phyloP scores from a whole-genome alignment of 2,797 vertebrate genomes.

The Cyprinodon diabolis region DNA sequence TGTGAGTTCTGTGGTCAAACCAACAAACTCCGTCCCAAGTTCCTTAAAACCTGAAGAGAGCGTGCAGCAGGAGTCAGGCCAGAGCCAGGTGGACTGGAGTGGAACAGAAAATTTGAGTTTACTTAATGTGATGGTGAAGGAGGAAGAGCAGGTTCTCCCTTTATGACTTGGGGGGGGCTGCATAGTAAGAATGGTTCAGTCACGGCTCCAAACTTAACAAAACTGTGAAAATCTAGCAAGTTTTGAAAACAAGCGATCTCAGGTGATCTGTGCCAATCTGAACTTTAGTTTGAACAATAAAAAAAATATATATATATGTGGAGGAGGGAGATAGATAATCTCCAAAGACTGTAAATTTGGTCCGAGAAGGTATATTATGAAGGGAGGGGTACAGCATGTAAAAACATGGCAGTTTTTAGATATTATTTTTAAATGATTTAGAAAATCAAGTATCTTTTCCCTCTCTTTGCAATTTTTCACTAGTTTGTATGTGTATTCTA shows the following conservation, averaged over 20 bases:
- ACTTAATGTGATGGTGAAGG: too few relatives aligned
- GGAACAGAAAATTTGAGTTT: too few relatives aligned
- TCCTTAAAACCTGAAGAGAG: too few relatives aligned
- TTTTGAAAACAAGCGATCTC: neutral
- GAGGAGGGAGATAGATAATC: neutral
- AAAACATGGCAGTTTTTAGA: too few relatives aligned
- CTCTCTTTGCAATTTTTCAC: neutral
- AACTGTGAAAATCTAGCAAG: neutral
- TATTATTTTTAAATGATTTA: too few relatives aligned
- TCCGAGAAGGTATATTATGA: neutral
- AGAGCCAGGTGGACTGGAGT: too few relatives aligned
- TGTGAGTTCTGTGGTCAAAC: too few relatives aligned
- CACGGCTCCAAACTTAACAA: neutral
- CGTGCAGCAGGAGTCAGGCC: too few relatives aligned
- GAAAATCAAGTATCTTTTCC: neutral
- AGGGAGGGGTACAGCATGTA: too few relatives aligned
- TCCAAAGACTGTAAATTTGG: neutral
- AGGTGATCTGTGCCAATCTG: neutral
- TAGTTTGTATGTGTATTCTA: neutral
- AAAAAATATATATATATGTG: neutral
- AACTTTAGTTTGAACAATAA: neutral
- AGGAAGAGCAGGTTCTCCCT: too few relatives aligned
- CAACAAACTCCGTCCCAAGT: too few relatives aligned
- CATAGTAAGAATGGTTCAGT: neutral
- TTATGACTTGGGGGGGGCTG: too few relatives aligned